phyloP scores from a whole-genome alignment of 2,797 vertebrate species.

The Sebastes cheni region DNA sequence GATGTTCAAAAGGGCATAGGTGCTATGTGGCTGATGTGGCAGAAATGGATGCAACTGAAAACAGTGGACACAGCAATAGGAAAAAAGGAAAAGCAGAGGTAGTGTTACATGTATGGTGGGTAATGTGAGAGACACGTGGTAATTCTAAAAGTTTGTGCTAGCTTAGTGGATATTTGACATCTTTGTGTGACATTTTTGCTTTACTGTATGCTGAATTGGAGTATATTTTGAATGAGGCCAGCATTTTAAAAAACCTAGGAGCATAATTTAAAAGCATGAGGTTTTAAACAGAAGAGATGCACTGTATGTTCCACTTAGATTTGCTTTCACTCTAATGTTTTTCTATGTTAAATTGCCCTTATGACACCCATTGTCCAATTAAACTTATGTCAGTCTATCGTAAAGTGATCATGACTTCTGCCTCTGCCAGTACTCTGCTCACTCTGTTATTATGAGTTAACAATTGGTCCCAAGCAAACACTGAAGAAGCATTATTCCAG shows the following conservation, averaged over 20 bases:
- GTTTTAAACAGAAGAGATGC: background rate
- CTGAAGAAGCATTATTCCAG: background rate
- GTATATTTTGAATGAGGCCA: background rate
- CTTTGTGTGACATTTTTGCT: slow-evolving; percentile 13
- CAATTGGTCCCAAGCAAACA: background rate
- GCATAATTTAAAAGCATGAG: background rate
- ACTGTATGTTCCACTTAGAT: background rate
- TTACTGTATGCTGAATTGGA: slow-evolving; percentile 1
- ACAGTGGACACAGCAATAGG: slow-evolving; percentile 16
- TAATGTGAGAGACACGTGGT: slow-evolving; percentile 35
- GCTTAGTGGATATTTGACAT: slow-evolving; percentile 12
- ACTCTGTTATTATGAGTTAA: background rate
- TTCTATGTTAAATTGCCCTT: background rate
- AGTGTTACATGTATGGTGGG: slow-evolving; percentile 30
- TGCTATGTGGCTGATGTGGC: slow-evolving; percentile 32
- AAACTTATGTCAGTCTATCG: background rate
- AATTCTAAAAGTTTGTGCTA: slow-evolving; percentile 25
- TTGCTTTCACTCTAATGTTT: background rate
- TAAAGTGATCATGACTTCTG: background rate
- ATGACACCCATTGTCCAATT: background rate
- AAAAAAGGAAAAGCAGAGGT: background rate
- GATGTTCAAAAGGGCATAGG: background rate
- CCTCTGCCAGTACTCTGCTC: background rate
- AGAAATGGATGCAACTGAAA: slow-evolving; percentile 26
- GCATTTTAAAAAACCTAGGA: background rate